phyloP scores from a whole-genome alignment of 2,888 invertebrate genomes.

The Caenorhabditis macrosperma region DNA sequence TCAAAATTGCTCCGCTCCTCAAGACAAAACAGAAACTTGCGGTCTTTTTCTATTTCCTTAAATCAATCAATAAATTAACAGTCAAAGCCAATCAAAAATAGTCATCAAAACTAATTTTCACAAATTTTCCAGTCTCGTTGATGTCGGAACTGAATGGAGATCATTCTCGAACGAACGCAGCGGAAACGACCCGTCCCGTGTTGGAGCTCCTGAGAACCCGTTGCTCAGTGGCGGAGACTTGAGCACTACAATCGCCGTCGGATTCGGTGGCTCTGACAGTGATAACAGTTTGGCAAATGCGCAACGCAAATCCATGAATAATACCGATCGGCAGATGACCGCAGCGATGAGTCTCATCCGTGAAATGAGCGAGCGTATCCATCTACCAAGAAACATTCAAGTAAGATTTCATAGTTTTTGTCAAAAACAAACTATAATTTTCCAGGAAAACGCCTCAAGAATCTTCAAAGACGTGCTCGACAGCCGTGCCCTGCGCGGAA shows the following conservation, averaged over 20 bases:
- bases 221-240: conserved; percentile 94
- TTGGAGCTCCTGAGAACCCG: conserved; percentile 98
- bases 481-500: conserved; percentile 77
- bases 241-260: conserved; percentile 91
- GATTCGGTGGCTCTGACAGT: conserved; percentile 78
- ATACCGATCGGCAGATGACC: conserved; percentile 93
- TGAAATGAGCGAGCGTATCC: conserved; percentile 98
- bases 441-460: conserved; percentile 91
- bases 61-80: no score
- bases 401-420: conserved; percentile 72
- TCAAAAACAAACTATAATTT: neutral
- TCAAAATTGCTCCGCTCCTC: neutral
- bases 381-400: conserved; percentile 95
- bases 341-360: conserved; percentile 97
- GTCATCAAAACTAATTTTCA: neutral
- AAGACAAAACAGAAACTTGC: no score
- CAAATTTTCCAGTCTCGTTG: conserved; percentile 85
- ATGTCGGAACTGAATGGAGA: conserved; percentile 99
- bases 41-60: no score
- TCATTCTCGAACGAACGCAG: conserved; percentile 95
- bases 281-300: conserved; percentile 79
- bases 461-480: conserved; percentile 89
- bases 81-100: no score
- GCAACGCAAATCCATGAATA: conserved; percentile 85
- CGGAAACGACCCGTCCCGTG: conserved; percentile 97